Evolutionary conservation across 1,140 invertebrate genomes (phyloP), one percentile per base, ranked within the genome.

Genomic region (Ceratina japonica): DNA sequence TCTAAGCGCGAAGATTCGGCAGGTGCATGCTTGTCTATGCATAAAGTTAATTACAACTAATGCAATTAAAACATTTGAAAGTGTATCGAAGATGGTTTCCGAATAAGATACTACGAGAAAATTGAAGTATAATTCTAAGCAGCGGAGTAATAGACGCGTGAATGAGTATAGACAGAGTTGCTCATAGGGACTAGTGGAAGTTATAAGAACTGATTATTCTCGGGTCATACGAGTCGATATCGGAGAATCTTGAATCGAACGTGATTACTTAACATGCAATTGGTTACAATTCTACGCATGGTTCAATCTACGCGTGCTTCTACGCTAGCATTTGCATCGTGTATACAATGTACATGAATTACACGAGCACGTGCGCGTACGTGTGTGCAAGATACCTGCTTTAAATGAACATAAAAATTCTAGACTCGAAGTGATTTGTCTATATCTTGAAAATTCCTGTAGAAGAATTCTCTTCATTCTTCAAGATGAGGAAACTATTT

Each of bases 241-340:
- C 7, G n/a, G 20, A 18, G 44, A 52, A 63, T 73, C 24, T 27
- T 71, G 24, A 24, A 20, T 52, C 27, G 27, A 72, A 54, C 18
- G 20, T 61, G 56, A 77, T 75, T 77, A 71, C 51, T 72, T 64
- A 62, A 72, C 75, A 78, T 63, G 69, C 75, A 78, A 78, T 63
- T 72, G 31, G 31, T 51, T 22, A 78, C 75, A 18, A 77, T 77
- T 54, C 75, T 56, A 72, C 44, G 66, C 20, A 62, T 77, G 16
- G 16, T 24, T 0, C 52, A 10, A 20, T 63, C 31, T 54, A 54
- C 18, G 8, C 5, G 27, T 15, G 10, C 10, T 58, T 52, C 31
- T 58, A 70, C 27, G 52, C 12, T 31, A 0, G 18, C 31, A 22
- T 13, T 59, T 7, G 12, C 2, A 20, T 12, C 4, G 0, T 20